Conservation (phyloP, 2,113 vertebrate genomes). For the Heliornis fulica region DNA sequence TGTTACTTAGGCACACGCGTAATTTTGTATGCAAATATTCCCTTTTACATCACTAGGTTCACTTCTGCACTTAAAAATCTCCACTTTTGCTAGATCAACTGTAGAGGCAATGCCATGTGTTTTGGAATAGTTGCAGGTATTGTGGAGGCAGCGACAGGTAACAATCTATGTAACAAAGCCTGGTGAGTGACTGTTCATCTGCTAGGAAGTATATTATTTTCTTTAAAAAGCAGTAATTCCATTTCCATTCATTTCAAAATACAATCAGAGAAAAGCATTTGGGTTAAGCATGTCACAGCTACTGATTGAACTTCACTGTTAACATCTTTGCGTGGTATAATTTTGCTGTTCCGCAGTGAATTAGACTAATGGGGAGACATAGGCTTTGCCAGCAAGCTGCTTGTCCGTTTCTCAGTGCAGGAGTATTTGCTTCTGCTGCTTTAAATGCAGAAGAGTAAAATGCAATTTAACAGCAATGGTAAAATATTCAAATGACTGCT, state of each 20-base stretch:
- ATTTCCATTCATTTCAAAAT: constrained; percentile 3
- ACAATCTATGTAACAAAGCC: background rate
- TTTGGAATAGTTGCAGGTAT: background rate
- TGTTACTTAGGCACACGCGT: background rate
- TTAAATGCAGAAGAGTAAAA: background rate
- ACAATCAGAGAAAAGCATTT: background rate
- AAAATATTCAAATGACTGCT: background rate
- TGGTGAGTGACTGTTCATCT: background rate
- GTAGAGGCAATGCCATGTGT: background rate
- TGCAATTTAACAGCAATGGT: background rate
- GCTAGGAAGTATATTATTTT: background rate
- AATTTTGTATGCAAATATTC: background rate
- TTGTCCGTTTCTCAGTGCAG: background rate
- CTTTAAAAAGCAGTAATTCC: background rate
- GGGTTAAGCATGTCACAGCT: background rate
- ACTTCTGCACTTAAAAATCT: background rate
- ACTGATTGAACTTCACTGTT: background rate
- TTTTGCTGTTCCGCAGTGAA: background rate
- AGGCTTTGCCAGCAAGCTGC: background rate
- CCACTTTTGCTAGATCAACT: background rate
- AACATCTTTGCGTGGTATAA: background rate
- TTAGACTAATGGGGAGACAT: background rate
- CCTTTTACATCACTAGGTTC: background rate
- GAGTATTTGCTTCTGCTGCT: background rate
- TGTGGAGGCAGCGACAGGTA: background rate